A percentile compares a stretch with the other conserved stretches of the same genome.
These are phyloP conservation scores for Drosophila pallidifrons DNA, from an alignment of 1,140 invertebrate genomes.

Conservation along the genomic window DNA sequence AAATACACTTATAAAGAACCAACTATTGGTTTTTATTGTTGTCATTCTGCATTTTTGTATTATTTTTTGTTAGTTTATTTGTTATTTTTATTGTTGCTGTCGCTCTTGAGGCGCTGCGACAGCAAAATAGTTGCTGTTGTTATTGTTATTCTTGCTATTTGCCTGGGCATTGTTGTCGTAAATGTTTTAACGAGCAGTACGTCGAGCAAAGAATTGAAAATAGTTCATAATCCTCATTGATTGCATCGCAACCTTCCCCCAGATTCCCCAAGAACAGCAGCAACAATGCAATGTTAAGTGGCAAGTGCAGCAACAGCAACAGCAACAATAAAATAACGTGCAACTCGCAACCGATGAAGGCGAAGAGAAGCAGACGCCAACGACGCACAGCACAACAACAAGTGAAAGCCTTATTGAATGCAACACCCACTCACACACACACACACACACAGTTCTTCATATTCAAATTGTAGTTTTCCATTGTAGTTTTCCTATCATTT, in stretches of 20 bases:
- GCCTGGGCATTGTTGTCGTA: constrained; percentile 31
- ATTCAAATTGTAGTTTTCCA: neutral
- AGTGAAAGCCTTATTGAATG: constrained; percentile 13
- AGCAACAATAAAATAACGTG: constrained; percentile 23
- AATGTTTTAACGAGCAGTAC: constrained; percentile 44
- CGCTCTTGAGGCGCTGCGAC: neutral
- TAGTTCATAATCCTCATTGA: constrained; percentile 77
- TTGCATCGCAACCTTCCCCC: constrained; percentile 41
- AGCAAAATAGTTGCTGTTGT: constrained; percentile 10
- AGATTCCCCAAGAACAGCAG: constrained; percentile 6
- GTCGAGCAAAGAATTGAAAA: constrained; percentile 56
- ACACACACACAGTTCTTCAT: neutral
- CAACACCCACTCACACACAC: constrained; percentile 3
- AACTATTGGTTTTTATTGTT: neutral
- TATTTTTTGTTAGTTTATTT: neutral
- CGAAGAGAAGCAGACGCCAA: neutral
- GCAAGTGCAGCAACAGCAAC: constrained; percentile 37
- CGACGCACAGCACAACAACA: constrained; percentile 18
- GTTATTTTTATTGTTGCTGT: constrained; percentile 20
- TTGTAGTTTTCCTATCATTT: neutral
- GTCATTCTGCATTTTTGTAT: too few species aligned
- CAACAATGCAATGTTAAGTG: constrained; percentile 41
- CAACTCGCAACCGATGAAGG: constrained; percentile 3
- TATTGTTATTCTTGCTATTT: constrained; percentile 26
- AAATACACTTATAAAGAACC: neutral